Percentiles rank a stretch among this genome's conserved stretches.
These are phyloP conservation scores for Chaetogeoica ovagalla DNA, from an alignment of 2,888 invertebrate genomes.

Conservation along the genomic window DNA sequence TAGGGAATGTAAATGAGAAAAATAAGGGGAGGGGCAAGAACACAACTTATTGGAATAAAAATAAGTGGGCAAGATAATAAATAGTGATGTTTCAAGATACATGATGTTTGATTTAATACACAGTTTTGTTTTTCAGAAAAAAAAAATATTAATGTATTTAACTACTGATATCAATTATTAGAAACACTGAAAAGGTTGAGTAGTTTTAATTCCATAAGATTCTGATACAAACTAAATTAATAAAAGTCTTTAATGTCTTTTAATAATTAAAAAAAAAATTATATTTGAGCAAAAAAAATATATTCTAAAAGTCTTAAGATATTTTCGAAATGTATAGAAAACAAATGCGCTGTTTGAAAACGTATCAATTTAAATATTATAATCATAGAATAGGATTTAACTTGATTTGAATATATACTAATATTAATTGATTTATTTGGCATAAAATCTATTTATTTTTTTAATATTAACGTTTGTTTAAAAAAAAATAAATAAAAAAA, in stretches of 20 bases:
- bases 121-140: neutral
- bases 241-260: neutral
- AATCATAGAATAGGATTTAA: neutral
- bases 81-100: too few relatives aligned
- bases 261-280: neutral
- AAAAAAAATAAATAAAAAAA: too few relatives aligned
- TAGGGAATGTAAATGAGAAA: constrained; percentile 23
- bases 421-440: too few relatives aligned
- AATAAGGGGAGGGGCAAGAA: constrained; percentile 10
- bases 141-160: too few relatives aligned
- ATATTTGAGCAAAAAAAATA: constrained; percentile 38
- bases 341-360: neutral
- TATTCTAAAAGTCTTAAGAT: constrained; percentile 18
- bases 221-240: neutral
- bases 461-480: too few relatives aligned
- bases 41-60: constrained; percentile 2
- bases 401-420: neutral
- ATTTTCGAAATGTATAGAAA: constrained; percentile 4
- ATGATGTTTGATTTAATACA: neutral
- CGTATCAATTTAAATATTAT: neutral
- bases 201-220: neutral
- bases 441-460: too few relatives aligned
- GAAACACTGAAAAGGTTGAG: neutral
- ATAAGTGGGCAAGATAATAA: constrained; percentile 29
- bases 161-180: neutral